Conservation (phyloP, 1,140 invertebrate species). For the Brachionus manjavacas region DNA sequence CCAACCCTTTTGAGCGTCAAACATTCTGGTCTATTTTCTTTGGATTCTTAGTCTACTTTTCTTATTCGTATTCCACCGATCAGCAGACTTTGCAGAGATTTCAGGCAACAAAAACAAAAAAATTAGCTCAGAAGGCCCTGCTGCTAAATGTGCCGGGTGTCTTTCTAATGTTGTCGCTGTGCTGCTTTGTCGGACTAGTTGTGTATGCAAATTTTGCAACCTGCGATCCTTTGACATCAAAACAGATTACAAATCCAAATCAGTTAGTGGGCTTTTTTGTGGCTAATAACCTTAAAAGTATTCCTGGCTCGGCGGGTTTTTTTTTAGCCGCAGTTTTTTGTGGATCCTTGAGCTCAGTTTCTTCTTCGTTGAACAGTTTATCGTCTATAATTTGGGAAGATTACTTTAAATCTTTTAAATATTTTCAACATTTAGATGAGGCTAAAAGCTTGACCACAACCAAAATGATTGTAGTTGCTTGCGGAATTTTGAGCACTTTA, state of each 20-base stretch:
- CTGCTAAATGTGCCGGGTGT: constrained; percentile 66
- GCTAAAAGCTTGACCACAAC: background rate
- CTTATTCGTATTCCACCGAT: constrained; percentile 11
- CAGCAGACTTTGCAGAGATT: background rate
- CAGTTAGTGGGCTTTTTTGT: constrained; percentile 33
- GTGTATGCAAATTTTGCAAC: constrained; percentile 52
- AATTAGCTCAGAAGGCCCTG: constrained; percentile 47
- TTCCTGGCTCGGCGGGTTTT: constrained; percentile 53
- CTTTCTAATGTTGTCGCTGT: constrained; percentile 72
- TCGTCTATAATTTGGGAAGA: constrained; percentile 83
- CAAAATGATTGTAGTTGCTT: constrained; percentile 37
- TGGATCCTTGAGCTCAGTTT: constrained; percentile 52
- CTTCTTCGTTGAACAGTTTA: constrained; percentile 75
- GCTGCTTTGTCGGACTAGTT: constrained; percentile 65
- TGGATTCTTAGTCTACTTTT: constrained; percentile 48
- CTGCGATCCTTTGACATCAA: constrained; percentile 51
- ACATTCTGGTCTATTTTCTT: constrained; percentile 51
- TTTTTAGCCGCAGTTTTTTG: constrained; percentile 55
- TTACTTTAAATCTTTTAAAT: constrained; percentile 59
- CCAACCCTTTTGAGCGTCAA: constrained; percentile 45
- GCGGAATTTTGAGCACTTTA: constrained; percentile 41
- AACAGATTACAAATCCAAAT: constrained; percentile 62
- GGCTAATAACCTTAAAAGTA: constrained; percentile 45
- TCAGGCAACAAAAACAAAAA: background rate
- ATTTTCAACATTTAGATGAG: constrained; percentile 16